Evolutionary conservation across 2,888 invertebrate genomes (phyloP), one percentile per base, ranked within the genome.

Genomic region (Eupithecia insigniata): DNA sequence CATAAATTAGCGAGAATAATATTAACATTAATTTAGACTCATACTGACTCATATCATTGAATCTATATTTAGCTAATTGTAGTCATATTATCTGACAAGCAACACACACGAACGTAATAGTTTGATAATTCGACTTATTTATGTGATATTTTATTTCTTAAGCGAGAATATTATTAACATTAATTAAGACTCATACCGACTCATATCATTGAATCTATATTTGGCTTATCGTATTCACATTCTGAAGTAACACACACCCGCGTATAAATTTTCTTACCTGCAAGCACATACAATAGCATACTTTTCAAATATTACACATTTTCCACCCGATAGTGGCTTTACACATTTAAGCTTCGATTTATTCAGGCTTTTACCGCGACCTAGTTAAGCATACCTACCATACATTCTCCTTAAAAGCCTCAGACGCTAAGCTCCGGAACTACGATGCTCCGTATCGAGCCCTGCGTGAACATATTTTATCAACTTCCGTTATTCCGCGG

Each of bases 381-480:
- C 70, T 72, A 72, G 68, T 69, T 73, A 66, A 72, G 70, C 68
- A 66, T 70, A 71, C 74, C 60, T 71, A 65, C 68, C 65, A 71
- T 78, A 79, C 72, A 77, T 79, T 76, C 73, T 73, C 79, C 76
- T 77, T 72, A 69, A 74, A 76, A 67, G 75, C 74, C 71, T 71
- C 73, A 76, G 76, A 75, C 73, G 73, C 69, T 73, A 86, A 84
- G 75, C 82, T 80, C 84, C 87, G 87, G 89, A 90, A 86, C 82
- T 72, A 69, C 80, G 85, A 85, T 82, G 85, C 82, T 81, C 79
- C 74, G 85, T 86, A 89, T 89, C 87, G 87, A 87, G 88, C 86
- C 87, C 90, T 94, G 93, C 93, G 93, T 93, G 92, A 90, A 92
- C 88, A 91, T 92, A 93, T 92, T 92, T 92, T 90, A 91, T 91